Evolutionary conservation across 2,888 invertebrate species (phyloP).

Genomic region (Myopa testacea): DNA sequence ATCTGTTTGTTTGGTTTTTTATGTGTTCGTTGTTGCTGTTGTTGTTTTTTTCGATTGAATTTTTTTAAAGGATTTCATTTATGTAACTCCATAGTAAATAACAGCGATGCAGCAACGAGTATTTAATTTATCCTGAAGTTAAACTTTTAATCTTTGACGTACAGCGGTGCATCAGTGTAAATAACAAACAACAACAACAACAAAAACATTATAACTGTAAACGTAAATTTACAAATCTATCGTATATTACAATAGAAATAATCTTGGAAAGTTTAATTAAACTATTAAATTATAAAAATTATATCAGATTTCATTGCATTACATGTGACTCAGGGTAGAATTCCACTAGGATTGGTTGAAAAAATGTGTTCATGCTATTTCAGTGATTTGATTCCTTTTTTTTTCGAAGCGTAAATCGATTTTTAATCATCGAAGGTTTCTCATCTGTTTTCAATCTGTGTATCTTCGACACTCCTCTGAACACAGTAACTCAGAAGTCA

Average conservation of each 20-base stretch:
- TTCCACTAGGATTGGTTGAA: too few species aligned
- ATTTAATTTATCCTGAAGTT: conserved; percentile 1
- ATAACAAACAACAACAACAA: background rate
- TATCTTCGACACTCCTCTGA: too few species aligned
- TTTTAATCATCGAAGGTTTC: too few species aligned
- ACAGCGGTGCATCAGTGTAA: background rate
- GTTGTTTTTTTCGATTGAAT: conserved; percentile 9
- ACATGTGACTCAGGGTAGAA: too few species aligned
- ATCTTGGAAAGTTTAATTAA: too few species aligned
- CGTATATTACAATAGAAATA: background rate
- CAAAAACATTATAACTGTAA: background rate
- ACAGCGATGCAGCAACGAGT: background rate
- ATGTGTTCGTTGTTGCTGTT: background rate
- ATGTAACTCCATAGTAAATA: conserved; percentile 20
- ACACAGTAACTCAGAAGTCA: too few species aligned
- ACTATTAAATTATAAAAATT: too few species aligned
- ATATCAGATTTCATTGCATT: too few species aligned
- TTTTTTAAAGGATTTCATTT: conserved; percentile 26
- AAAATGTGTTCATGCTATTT: too few species aligned
- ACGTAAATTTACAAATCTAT: background rate
- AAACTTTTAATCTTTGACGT: background rate
- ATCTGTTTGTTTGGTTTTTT: background rate
- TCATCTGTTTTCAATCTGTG: too few species aligned
- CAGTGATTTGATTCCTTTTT: too few species aligned
- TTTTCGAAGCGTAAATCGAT: too few species aligned